These are phyloP conservation scores for Ctenopoma multispine DNA, from an alignment of 2,797 vertebrate species.

Conservation along the genomic window DNA sequence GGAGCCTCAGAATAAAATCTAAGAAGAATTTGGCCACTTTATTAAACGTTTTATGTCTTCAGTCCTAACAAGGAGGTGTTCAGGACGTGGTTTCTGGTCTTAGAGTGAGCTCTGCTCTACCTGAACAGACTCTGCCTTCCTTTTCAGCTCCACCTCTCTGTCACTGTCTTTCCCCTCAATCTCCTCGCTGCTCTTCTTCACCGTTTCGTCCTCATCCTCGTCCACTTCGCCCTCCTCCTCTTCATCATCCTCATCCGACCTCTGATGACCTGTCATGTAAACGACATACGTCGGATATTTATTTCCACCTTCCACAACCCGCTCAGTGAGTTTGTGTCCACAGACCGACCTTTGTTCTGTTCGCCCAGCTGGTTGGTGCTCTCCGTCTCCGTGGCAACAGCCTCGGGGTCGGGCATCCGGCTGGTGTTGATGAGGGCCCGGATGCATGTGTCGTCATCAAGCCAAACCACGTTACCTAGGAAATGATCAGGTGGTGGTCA, in stretches of 20 bases:
- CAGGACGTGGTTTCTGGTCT: no score
- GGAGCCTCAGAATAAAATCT: no score
- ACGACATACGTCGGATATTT: background rate
- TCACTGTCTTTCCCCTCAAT: conserved; percentile 78
- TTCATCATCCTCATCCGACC: conserved; percentile 80
- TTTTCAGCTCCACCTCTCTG: conserved; percentile 77
- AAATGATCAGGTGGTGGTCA: conserved; percentile 18
- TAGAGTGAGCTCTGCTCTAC: conserved; percentile 45
- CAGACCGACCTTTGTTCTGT: conserved; percentile 66
- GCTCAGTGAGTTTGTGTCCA: fast-evolving
- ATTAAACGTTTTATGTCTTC: no score
- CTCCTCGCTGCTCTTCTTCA: conserved; percentile 83
- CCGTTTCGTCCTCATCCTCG: conserved; percentile 86
- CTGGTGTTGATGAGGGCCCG: conserved; percentile 95
- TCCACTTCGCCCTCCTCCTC: conserved; percentile 90
- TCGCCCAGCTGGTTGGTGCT: conserved; percentile 66
- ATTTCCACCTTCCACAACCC: background rate
- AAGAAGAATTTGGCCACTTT: no score
- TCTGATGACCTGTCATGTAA: conserved; percentile 54
- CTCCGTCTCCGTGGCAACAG: conserved; percentile 79
- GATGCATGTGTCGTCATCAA: conserved; percentile 93
- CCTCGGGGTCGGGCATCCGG: conserved; percentile 86
- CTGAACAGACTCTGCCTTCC: conserved; percentile 48
- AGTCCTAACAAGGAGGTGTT: background rate
- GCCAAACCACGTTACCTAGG: conserved; percentile 96